Evolutionary conservation across 2,888 invertebrate genomes (phyloP), one percentile per base, ranked within the genome.

Genomic region (Dione juno): DNA sequence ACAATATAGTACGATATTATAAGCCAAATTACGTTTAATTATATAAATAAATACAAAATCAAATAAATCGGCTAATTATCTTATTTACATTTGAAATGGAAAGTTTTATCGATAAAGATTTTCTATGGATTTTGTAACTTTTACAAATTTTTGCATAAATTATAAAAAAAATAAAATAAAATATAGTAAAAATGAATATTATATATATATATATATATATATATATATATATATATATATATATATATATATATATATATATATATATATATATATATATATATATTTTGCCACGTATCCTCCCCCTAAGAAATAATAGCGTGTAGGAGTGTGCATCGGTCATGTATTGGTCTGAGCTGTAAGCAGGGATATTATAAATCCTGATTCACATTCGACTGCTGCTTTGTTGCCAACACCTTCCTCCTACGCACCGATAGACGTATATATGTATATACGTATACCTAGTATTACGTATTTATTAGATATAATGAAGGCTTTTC

Each of bases 281-380:
- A 0, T 37, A 1, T 37, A 54, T 40, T 57, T 37, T 11, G 16
- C 5, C 10, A 40, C n/a, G 16, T n/a, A 19, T 61, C 13, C 21
- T n/a, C 28, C 28, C 41, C 64, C 64, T 69, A 64, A 67, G 66
- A 67, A 58, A 71, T 71, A 71, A 69, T 66, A 71, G 69, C 45
- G 48, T 70, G 87, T 89, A 84, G 88, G 89, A 90, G 92, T 92
- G 90, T 89, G 84, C 84, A 88, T 89, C 87, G 89, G 90, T 91
- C 91, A 92, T 90, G 92, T 90, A 88, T 88, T 86, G 84, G 83
- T 82, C 85, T 87, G 84, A 92, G 88, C 88, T 90, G 91, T 88
- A 85, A 87, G 84, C 87, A 80, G 80, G 84, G 80, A 84, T 86
- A 89, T n/a, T n/a, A n/a, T 90, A 90, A 91, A 90, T 91, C 88